Conservation (phyloP, 2,113 vertebrate genomes). For the Sylvia atricapilla region DNA sequence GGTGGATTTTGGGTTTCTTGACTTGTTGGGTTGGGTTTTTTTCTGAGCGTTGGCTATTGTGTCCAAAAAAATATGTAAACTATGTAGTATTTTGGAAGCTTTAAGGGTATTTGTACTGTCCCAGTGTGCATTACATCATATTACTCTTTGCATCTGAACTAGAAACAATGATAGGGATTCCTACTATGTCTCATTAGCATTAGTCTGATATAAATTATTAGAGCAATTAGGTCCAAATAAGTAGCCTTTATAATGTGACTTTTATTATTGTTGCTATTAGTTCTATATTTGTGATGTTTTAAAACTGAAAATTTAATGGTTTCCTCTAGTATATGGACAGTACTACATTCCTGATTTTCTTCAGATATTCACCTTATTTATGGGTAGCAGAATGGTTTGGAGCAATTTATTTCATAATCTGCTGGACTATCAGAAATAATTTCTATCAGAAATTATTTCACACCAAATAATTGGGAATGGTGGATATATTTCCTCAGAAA, state of each 20-base stretch:
- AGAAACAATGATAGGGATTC: background rate
- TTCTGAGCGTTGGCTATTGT: background rate
- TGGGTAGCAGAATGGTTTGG: background rate
- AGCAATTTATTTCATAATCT: background rate
- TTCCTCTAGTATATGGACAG: background rate
- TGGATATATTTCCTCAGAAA: background rate
- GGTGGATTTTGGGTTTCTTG: background rate
- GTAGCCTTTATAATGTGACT: background rate
- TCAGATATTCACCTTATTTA: background rate
- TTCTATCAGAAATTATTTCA: background rate
- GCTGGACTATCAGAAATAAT: background rate
- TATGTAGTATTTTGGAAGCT: background rate
- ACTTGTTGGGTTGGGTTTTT: background rate
- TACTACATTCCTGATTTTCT: background rate
- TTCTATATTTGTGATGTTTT: background rate
- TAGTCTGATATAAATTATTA: background rate
- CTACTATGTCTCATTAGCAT: background rate
- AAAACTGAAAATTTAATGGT: background rate
- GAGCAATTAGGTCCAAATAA: background rate
- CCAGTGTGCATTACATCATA: background rate
- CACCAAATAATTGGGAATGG: background rate
- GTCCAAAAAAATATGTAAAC: background rate
- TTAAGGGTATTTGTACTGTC: background rate
- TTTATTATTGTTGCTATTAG: background rate
- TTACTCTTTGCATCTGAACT: background rate